Base-by-base conservation (phyloP, 1,140 invertebrate species). In the Heliconius nattereri region DNA sequence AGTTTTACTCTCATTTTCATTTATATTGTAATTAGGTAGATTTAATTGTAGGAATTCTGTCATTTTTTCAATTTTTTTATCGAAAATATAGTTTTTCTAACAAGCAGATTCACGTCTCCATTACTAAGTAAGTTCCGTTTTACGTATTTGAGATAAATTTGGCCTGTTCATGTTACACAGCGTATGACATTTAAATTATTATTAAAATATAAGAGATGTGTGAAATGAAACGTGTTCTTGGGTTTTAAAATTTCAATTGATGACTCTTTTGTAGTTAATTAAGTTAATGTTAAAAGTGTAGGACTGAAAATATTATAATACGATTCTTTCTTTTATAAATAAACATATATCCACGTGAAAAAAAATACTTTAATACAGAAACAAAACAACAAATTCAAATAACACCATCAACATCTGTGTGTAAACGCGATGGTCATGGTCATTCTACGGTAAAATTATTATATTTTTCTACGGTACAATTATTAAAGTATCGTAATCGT, bases 21-120 rank as follows among this genome's bases (percentile, higher is more conserved):
- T 80, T 29, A 72, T 40, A 76, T 57, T 75, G 32, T 70, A 71
- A 23, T 37, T 49, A 20, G 52, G 20, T 16, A 79, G 74, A 75
- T 72, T 72, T 71, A 75, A 71, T 35, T 79, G 40, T 26, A 80
- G 23, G 26, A 74, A 73, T 49, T 71, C 16, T 52, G 52, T 32
- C 78, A 79, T 79, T 73, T 78, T 73, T 29, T 16, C 32, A n/a
- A 29, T 66, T 29, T 26, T 66, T 26, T 11, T 70, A 52, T 35
- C 35, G n/a, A 66, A 16, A 26, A 66, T 40, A 16, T 54, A 40
- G 16, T 32, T 29, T 20, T 52, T 29, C 19, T 74, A 49, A 45
- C 20, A 74, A 29, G n/a, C 26, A 66, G 57, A 66, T 66, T 76
- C 57, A 76, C 54, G 74, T 16, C 54, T 57, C 74, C 74, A 76